Evolutionary conservation across 2,797 vertebrate species (phyloP), one percentile per base, ranked within the genome.

Genomic region (Oophaga sylvatica): DNA sequence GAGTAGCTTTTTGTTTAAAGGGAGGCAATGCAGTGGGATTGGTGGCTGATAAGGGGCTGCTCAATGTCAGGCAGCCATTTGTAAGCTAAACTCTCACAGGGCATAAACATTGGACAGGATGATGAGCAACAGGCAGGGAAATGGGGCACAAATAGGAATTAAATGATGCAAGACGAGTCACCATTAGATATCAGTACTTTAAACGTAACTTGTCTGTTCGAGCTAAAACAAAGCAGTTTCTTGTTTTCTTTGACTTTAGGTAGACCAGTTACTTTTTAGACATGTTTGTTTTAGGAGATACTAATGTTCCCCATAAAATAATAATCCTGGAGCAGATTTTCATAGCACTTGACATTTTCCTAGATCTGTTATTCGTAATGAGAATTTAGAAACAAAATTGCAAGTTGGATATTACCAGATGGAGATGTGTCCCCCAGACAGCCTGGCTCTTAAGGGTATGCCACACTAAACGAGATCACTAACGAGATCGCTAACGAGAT

Each of bases 1-100:
- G 77, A 63, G 29, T 35, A 2, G 15, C 41, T 59, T 80, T 88
- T 84, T 85, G 83, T 85, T 65, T 65, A 67, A 45, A 81, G 62
- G 9, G 31, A 41, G n/a, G 41, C 22, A 56, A 48, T 6, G 35
- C 68, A 56, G 77, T 85, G 68, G 63, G 45, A 67, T 76, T 88
- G 29, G 29, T 70, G 65, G 78, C 35, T 68, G 79, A 85, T 48
- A 68, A 70, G 87, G 26, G 75, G 35, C 79, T 86, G 83, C 75
- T 88, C 26, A 80, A 31, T 85, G 45, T 85, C 87, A 57, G 65
- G 2, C 57, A 56, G 13, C 19, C 60, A 56, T 68, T 22, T 35
- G 17, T 80, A 35, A 41, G 19, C 17, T 80, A 81, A 22, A 48
- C 60, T 45, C 35, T 65, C 19, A 16, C 17, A 20, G 16, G 20